Evolutionary conservation across 2,797 vertebrate genomes (phyloP).

Genomic region (Anniella stebbinsi): DNA sequence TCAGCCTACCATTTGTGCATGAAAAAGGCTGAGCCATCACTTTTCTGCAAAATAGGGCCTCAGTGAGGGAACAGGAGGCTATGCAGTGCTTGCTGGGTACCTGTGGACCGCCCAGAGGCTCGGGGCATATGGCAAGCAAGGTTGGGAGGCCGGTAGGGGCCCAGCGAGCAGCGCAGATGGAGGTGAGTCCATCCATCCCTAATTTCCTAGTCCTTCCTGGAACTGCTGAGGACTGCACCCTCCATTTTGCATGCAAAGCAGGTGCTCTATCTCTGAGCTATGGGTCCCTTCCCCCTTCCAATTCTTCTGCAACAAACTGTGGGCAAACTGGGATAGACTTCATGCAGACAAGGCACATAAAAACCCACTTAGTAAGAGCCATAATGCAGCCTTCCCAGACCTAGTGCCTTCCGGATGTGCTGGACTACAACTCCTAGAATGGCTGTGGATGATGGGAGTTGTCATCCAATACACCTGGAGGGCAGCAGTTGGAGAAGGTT

Average conservation of each 20-base stretch:
- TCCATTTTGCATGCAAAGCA: not conserved
- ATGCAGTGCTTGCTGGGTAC: no score
- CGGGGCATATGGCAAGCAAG: no score
- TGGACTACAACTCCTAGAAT: not conserved
- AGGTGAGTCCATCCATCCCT: no score
- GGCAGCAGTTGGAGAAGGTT: not conserved
- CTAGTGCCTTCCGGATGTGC: not conserved
- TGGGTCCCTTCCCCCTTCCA: not conserved
- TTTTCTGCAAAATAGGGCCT: no score
- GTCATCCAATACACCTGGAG: not conserved
- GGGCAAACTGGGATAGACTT: not conserved
- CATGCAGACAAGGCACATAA: not conserved
- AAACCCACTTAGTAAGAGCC: not conserved
- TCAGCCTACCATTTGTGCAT: no score
- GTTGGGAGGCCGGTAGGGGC: no score
- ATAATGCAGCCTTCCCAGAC: not conserved
- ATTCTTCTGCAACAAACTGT: no score
- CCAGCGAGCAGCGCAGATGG: no score
- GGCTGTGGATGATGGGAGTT: not conserved
- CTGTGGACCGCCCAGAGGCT: no score
- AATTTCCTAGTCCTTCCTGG: no score
- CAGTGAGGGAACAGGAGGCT: no score
- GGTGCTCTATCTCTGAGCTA: not conserved
- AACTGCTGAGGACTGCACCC: not conserved
- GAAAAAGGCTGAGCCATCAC: no score